phyloP scores from a whole-genome alignment of 2,888 invertebrate species.

The Chaetogeoica ovagalla region DNA sequence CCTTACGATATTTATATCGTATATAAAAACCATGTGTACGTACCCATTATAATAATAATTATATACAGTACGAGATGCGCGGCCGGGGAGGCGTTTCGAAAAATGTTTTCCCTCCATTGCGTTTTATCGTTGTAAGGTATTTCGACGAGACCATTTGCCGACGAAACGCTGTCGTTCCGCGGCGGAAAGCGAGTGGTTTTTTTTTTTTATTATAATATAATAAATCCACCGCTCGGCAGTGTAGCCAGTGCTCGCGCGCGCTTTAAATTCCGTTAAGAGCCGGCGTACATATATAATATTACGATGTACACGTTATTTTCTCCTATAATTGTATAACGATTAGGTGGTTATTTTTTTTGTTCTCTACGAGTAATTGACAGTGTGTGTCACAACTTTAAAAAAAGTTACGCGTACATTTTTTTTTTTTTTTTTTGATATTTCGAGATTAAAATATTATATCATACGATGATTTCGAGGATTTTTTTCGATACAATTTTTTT shows the following conservation, averaged over 20 bases:
- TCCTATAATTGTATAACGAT: neutral
- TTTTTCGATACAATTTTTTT: too few species aligned
- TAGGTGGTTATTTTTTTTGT: too few species aligned
- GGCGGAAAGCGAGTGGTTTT: neutral
- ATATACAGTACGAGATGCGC: neutral
- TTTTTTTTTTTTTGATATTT: too few species aligned
- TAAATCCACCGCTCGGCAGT: neutral
- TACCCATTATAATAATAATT: neutral
- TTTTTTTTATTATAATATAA: neutral
- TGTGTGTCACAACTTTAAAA: too few species aligned
- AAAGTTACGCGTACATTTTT: too few species aligned
- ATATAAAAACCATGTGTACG: too few species aligned
- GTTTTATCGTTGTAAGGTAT: slow-evolving; percentile 16
- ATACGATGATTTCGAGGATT: too few species aligned
- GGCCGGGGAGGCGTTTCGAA: neutral
- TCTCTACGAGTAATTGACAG: neutral
- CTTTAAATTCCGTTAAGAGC: slow-evolving; percentile 23
- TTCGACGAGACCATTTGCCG: neutral
- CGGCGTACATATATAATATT: neutral
- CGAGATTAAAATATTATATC: too few species aligned
- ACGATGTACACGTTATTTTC: neutral
- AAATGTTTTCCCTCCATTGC: slow-evolving; percentile 7
- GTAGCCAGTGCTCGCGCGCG: neutral
- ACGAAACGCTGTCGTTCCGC: neutral
- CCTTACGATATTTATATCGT: too few species aligned